Percentiles rank a stretch among this genome's conserved stretches.
Conservation (phyloP, 2,797 vertebrate genomes). For the Furcifer pardalis region DNA sequence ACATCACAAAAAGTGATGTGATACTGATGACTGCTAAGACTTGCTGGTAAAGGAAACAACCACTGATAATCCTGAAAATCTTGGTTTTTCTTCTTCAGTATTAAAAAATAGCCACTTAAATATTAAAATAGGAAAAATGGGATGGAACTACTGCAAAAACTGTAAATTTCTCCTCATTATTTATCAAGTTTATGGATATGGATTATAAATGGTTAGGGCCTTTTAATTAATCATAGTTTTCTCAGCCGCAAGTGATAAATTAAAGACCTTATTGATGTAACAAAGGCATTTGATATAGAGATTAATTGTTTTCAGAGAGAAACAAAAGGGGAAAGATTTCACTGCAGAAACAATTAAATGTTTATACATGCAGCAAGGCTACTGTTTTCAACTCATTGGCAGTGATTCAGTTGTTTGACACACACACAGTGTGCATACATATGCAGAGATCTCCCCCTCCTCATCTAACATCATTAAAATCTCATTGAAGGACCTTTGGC, state of each 20-base stretch:
- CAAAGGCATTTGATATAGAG: neutral
- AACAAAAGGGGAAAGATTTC: neutral
- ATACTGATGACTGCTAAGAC: conserved; percentile 4
- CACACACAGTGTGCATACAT: neutral
- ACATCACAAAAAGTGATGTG: neutral
- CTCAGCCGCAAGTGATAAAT: neutral
- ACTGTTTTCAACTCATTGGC: neutral
- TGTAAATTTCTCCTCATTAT: neutral
- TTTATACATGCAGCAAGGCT: neutral
- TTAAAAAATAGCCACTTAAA: neutral
- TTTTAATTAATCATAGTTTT: neutral
- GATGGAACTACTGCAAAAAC: neutral
- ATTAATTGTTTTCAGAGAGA: neutral
- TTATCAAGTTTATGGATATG: neutral
- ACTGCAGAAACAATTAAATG: neutral
- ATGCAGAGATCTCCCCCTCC: neutral
- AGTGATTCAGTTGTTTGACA: neutral
- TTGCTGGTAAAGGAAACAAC: neutral
- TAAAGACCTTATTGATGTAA: neutral
- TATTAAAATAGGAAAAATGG: neutral
- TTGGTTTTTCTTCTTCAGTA: neutral
- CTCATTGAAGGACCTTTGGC: neutral
- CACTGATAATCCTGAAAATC: neutral
- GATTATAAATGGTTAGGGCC: neutral
- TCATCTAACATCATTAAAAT: neutral